These are phyloP conservation scores for Arctia plantaginis DNA, from an alignment of 2,888 invertebrate species.

Conservation along the genomic window DNA sequence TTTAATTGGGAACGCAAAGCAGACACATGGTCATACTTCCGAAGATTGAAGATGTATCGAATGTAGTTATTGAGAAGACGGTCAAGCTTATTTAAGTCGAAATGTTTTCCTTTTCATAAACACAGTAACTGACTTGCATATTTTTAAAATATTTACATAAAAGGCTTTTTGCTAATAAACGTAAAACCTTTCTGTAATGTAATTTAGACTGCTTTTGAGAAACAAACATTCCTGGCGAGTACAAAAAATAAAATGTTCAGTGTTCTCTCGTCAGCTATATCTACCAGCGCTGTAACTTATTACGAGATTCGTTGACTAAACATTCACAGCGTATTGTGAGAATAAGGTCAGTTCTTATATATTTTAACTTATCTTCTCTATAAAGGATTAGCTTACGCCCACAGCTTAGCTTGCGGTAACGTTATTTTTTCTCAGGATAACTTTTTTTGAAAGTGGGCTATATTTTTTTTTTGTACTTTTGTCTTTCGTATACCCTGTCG, in stretches of 20 bases:
- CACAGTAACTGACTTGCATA: neutral
- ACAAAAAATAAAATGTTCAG: slow-evolving; percentile 14
- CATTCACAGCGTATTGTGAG: neutral
- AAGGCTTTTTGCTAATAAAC: slow-evolving; percentile 2
- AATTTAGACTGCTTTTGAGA: slow-evolving; percentile 6
- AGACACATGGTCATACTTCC: no score
- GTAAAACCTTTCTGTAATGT: slow-evolving; percentile 4
- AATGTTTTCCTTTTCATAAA: neutral
- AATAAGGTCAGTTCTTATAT: neutral
- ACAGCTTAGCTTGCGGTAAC: neutral
- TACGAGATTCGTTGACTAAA: neutral
- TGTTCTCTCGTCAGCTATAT: neutral
- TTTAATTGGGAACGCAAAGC: no score
- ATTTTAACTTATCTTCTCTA: neutral
- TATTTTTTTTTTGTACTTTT: neutral
- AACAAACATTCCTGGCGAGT: slow-evolving; percentile 4
- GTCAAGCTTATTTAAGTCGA: no score
- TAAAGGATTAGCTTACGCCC: neutral
- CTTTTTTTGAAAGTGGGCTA: neutral
- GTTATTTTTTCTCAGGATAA: neutral
- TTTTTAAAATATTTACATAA: slow-evolving; percentile 5
- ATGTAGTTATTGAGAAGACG: no score
- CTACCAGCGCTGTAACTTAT: neutral
- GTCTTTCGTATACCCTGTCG: no score
- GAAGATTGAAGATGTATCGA: no score